phyloP scores from a whole-genome alignment of 2,797 vertebrate genomes.

The Microcaecilia unicolor region DNA sequence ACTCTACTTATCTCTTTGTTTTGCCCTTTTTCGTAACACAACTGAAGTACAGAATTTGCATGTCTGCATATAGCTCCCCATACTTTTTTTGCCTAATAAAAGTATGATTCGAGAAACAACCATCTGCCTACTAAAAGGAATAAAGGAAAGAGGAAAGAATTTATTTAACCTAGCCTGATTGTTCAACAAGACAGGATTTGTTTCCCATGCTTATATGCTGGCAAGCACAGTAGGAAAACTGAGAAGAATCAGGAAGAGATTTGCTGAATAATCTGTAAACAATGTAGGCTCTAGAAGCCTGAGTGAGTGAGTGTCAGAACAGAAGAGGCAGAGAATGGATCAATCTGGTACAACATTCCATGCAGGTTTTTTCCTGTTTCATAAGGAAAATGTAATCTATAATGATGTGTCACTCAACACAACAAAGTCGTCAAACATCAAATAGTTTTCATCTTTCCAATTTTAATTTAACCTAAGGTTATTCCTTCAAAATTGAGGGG shows the following conservation, averaged over 20 bases:
- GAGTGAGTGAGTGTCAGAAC: not conserved
- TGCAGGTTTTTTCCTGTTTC: not conserved
- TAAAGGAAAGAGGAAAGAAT: not conserved
- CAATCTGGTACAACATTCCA: accelerated
- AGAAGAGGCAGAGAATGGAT: not conserved
- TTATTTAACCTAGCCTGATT: accelerated
- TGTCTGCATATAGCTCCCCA: conserved; percentile 16
- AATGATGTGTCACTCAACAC: too few species aligned
- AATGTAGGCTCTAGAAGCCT: not conserved
- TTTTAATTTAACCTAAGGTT: too few species aligned
- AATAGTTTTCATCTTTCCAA: too few species aligned
- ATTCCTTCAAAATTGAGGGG: too few species aligned
- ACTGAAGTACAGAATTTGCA: conserved; percentile 34
- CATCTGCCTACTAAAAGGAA: not conserved
- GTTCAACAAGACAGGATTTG: accelerated
- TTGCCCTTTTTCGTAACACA: too few species aligned
- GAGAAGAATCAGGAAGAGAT: accelerated
- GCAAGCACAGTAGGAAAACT: not conserved
- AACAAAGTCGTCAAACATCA: too few species aligned
- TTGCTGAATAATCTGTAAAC: not conserved
- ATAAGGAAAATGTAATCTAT: too few species aligned
- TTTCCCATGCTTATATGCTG: accelerated
- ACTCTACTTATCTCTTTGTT: conserved; percentile 19
- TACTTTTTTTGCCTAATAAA: not conserved
- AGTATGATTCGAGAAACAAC: not conserved